These are phyloP conservation scores for Stenopsyche tienmushanensis DNA, from an alignment of 1,140 invertebrate species.

Conservation along the genomic window DNA sequence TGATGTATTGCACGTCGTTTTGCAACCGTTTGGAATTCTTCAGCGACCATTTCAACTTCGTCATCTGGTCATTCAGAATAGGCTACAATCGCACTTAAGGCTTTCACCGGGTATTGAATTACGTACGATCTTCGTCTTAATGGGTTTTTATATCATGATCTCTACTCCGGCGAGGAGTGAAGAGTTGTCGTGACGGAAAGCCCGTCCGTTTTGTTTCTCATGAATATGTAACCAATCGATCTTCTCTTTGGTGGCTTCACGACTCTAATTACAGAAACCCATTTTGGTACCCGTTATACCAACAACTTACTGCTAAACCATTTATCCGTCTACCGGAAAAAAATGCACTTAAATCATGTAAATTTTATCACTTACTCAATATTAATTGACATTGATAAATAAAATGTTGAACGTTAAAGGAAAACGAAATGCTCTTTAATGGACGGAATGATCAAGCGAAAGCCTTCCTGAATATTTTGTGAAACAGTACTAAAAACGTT, in stretches of 20 bases:
- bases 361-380: too few relatives aligned
- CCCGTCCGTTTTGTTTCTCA: constrained; percentile 30
- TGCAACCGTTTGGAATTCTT: too few relatives aligned
- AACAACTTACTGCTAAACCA: neutral
- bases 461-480: too few relatives aligned
- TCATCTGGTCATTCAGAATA: too few relatives aligned
- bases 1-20: neutral
- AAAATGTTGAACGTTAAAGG: too few relatives aligned
- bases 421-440: too few relatives aligned
- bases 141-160: constrained; percentile 11
- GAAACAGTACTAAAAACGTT: too few relatives aligned
- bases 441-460: too few relatives aligned
- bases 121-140: constrained; percentile 6
- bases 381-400: too few relatives aligned
- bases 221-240: constrained; percentile 39
- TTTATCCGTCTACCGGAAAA: neutral
- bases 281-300: constrained; percentile 24
- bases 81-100: neutral
- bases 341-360: neutral
- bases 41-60: too few relatives aligned
- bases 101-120: constrained; percentile 17
- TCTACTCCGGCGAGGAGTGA: neutral
- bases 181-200: constrained; percentile 33
- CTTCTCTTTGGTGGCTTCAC: constrained; percentile 35
- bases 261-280: constrained; percentile 40